These are phyloP conservation scores for Stegostoma tigrinum DNA, from an alignment of 2,113 vertebrate species.

Conservation along the genomic window DNA sequence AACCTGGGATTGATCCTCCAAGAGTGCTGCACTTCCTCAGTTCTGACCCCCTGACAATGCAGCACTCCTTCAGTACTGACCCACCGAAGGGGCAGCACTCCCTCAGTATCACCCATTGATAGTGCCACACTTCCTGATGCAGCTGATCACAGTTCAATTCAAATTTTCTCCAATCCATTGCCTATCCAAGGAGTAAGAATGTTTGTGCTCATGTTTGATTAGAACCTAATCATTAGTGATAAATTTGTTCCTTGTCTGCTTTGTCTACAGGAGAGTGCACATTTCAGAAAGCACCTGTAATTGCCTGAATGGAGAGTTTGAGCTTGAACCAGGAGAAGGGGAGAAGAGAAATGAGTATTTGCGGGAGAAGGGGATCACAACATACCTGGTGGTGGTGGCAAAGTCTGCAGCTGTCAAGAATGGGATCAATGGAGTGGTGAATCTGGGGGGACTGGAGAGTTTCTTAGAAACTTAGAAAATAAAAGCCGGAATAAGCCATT, in stretches of 20 bases:
- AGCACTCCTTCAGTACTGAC: no score
- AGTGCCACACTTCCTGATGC: neutral
- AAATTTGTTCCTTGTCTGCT: neutral
- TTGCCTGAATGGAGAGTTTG: slow-evolving; percentile 84
- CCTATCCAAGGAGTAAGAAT: no score
- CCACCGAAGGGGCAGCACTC: neutral
- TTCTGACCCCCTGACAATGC: no score
- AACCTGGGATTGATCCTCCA: no score
- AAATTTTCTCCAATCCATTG: neutral
- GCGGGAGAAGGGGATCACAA: slow-evolving; percentile 78
- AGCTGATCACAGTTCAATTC: neutral
- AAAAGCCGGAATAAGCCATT: no score
- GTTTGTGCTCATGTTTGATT: no score
- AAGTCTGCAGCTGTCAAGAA: slow-evolving; percentile 66
- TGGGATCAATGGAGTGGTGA: slow-evolving; percentile 75
- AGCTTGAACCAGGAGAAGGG: slow-evolving; percentile 79
- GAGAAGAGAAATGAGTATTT: slow-evolving; percentile 84
- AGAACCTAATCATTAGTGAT: neutral
- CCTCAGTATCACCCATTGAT: neutral
- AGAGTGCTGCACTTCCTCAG: no score
- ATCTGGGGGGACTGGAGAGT: slow-evolving; percentile 40
- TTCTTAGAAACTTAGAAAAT: no score
- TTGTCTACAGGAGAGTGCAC: slow-evolving; percentile 72
- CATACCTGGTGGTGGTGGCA: slow-evolving; percentile 76
- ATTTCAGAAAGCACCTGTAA: slow-evolving; percentile 88